Conservation (phyloP, 2,113 vertebrate species). For the Oreotrochilus melanogaster region DNA sequence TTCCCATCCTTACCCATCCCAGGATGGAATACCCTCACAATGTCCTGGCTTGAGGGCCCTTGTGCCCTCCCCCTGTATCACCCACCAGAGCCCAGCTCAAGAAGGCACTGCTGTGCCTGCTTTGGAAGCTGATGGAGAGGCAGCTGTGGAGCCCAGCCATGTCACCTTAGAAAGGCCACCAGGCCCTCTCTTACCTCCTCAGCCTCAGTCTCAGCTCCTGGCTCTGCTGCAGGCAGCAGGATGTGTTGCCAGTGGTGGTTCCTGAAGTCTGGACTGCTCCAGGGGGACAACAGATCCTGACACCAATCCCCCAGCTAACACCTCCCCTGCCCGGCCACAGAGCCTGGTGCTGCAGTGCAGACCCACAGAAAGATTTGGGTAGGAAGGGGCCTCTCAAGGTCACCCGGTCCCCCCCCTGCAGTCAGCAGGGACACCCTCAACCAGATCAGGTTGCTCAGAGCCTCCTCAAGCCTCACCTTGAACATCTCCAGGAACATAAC, state of each 20-base stretch:
- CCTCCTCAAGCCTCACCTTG: no score
- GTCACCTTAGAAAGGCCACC: not conserved
- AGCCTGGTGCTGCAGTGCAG: not conserved
- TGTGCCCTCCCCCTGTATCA: not conserved
- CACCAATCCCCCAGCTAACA: not conserved
- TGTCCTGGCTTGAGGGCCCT: fast-evolving
- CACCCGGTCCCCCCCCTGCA: no score
- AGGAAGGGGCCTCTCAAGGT: no score
- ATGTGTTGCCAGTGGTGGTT: not conserved
- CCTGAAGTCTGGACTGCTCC: not conserved
- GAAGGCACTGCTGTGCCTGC: not conserved
- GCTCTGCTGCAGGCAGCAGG: not conserved
- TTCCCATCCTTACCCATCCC: not conserved
- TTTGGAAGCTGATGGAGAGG: not conserved
- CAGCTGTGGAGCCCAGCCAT: not conserved
- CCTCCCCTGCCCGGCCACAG: not conserved
- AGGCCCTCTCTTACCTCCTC: not conserved
- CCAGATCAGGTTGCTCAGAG: no score
- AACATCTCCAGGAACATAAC: not conserved
- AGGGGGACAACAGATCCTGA: not conserved
- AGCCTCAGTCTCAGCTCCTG: not conserved
- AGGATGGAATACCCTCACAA: not conserved
- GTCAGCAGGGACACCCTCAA: no score
- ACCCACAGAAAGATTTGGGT: no score
- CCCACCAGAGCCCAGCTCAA: not conserved